phyloP scores from a whole-genome alignment of 2,888 invertebrate species.

The Campaea margaritaria region DNA sequence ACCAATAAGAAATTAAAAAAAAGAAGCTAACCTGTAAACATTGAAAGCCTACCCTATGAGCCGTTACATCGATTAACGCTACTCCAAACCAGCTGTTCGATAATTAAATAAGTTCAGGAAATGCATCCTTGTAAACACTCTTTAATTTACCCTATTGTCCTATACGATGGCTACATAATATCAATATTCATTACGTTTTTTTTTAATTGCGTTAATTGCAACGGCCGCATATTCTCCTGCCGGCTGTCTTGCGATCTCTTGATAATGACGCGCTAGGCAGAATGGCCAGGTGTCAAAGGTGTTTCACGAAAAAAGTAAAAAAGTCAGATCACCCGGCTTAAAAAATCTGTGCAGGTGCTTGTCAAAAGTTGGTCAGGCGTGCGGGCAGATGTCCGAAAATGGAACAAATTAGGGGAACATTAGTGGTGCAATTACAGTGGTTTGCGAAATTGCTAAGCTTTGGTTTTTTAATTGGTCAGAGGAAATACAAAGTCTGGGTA shows the following conservation, averaged over 20 bases:
- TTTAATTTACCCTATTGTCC: constrained; percentile 55
- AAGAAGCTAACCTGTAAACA: constrained; percentile 9
- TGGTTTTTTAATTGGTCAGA: neutral
- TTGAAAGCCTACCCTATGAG: constrained; percentile 21
- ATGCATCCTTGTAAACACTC: constrained; percentile 42
- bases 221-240: constrained; percentile 52
- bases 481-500: neutral
- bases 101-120: constrained; percentile 57
- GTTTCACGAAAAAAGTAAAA: constrained; percentile 71
- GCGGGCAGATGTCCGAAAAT: constrained; percentile 75
- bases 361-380: constrained; percentile 67
- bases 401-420: constrained; percentile 60
- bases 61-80: constrained; percentile 35
- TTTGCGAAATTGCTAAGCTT: constrained; percentile 33
- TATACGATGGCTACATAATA: constrained; percentile 41
- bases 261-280: constrained; percentile 66
- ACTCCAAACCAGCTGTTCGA: constrained; percentile 46
- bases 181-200: constrained; percentile 57
- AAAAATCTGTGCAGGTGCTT: constrained; percentile 82
- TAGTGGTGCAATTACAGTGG: constrained; percentile 46
- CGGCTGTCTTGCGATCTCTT: constrained; percentile 48
- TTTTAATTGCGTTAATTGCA: constrained; percentile 59
- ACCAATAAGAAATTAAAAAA: no score
- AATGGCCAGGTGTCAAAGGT: constrained; percentile 75
- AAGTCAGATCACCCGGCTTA: constrained; percentile 67